phyloP scores from a whole-genome alignment of 2,797 vertebrate genomes.

The Gila robusta region DNA sequence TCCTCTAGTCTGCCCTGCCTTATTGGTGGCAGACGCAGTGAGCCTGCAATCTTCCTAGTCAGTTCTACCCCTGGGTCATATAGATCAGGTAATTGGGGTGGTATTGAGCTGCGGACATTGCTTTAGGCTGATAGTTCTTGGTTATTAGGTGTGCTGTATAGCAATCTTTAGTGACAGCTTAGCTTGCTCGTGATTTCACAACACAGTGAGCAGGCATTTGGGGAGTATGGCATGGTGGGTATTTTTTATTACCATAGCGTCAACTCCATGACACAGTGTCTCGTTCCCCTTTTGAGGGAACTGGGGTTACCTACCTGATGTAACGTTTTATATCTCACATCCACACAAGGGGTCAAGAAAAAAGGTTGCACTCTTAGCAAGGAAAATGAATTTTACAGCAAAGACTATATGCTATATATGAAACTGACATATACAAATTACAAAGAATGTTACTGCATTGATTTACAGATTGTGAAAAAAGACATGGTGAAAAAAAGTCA shows the following conservation, averaged over 20 bases:
- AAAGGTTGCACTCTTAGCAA: constrained; percentile 3
- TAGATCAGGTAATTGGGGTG: not conserved
- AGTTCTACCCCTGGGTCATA: not conserved
- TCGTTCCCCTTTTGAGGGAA: not conserved
- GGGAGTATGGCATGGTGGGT: not conserved
- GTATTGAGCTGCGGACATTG: not conserved
- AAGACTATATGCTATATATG: not conserved
- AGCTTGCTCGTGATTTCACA: not conserved
- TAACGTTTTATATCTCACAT: not conserved
- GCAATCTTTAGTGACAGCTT: not conserved
- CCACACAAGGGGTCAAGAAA: not conserved
- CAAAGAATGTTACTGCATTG: not conserved
- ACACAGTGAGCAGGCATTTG: not conserved
- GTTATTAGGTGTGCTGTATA: not conserved
- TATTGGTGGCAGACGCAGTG: not conserved
- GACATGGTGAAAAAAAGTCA: not conserved
- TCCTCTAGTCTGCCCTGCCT: not conserved
- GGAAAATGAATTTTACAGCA: not conserved
- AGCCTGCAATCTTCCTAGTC: not conserved
- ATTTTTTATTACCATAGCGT: not conserved
- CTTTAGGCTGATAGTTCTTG: not conserved
- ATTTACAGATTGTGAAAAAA: not conserved
- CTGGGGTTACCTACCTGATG: not conserved
- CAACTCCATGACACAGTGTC: not conserved
- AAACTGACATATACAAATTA: not conserved